phyloP scores from a whole-genome alignment of 2,888 invertebrate genomes.

The Apamea anceps region DNA sequence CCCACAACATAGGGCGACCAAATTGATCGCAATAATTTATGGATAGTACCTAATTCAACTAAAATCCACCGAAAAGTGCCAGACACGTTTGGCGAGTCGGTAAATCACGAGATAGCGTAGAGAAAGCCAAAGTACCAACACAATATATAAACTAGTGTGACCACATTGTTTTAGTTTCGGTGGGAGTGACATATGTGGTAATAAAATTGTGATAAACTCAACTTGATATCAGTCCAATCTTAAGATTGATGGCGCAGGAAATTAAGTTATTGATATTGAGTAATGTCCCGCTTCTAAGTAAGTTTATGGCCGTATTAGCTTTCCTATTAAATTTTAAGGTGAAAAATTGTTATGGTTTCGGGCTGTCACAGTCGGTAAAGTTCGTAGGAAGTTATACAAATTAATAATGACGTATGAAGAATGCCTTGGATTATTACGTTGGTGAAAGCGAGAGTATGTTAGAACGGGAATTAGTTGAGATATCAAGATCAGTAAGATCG shows the following conservation, averaged over 20 bases:
- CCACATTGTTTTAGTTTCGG: constrained; percentile 69
- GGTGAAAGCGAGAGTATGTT: constrained; percentile 59
- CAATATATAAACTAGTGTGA: constrained; percentile 71
- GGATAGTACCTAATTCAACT: constrained; percentile 66
- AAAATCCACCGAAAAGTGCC: constrained; percentile 69
- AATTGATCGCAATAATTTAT: constrained; percentile 64
- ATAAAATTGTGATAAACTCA: constrained; percentile 70
- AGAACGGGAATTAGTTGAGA: constrained; percentile 30
- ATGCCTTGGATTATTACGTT: constrained; percentile 45
- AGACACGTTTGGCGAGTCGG: constrained; percentile 80
- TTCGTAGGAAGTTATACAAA: constrained; percentile 54
- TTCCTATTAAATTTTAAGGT: constrained; percentile 66
- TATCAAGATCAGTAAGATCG: constrained; percentile 42
- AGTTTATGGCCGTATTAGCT: constrained; percentile 68
- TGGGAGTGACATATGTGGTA: constrained; percentile 71
- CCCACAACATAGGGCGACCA: constrained; percentile 64
- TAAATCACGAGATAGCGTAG: constrained; percentile 81
- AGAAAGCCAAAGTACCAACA: constrained; percentile 78
- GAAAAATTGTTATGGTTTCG: constrained; percentile 69
- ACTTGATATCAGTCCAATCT: constrained; percentile 70
- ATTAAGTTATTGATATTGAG: constrained; percentile 73
- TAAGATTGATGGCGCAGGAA: constrained; percentile 68
- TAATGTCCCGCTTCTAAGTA: constrained; percentile 65
- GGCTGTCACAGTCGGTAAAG: constrained; percentile 58
- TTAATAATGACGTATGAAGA: constrained; percentile 57